These are phyloP conservation scores for Belonocnema kinseyi DNA, from an alignment of 1,140 invertebrate genomes.

Conservation along the genomic window DNA sequence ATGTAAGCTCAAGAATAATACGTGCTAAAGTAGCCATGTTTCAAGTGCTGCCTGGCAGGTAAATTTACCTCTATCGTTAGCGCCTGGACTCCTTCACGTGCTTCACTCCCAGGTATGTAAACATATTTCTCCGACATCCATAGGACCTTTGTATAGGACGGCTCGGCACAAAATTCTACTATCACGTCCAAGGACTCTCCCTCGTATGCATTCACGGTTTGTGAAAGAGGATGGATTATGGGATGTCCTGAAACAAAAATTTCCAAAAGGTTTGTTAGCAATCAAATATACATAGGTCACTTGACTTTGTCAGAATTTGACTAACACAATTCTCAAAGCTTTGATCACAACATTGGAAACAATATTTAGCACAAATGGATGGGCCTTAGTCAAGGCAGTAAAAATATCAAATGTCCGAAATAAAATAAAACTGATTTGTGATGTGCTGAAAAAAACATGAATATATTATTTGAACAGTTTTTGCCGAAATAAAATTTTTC, in stretches of 20 bases:
- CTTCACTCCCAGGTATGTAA: slow-evolving; percentile 75
- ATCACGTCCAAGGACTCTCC: slow-evolving; percentile 75
- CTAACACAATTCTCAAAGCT: no score
- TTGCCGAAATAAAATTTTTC: no score
- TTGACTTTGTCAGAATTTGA: no score
- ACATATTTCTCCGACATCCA: slow-evolving; percentile 78
- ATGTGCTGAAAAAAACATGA: no score
- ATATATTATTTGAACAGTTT: no score
- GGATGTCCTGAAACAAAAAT: slow-evolving; percentile 75
- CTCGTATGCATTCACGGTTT: slow-evolving; percentile 75
- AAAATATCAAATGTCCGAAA: no score
- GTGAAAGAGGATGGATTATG: slow-evolving; percentile 76
- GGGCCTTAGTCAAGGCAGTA: no score
- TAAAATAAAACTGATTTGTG: no score
- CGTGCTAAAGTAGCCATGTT: neutral
- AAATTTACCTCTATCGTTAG: slow-evolving; percentile 76
- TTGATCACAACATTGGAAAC: no score
- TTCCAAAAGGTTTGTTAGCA: slow-evolving; percentile 1
- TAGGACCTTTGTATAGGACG: slow-evolving; percentile 75
- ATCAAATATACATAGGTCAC: no score
- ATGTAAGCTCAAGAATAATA: slow-evolving; percentile 31
- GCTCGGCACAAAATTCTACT: slow-evolving; percentile 79
- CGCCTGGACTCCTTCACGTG: slow-evolving; percentile 74
- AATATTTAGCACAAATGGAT: no score
- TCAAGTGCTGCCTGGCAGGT: neutral